Percentiles rank a stretch among this genome's conserved stretches.
Conservation (phyloP, 2,797 vertebrate species). For the Myotis pilosus region DNA sequence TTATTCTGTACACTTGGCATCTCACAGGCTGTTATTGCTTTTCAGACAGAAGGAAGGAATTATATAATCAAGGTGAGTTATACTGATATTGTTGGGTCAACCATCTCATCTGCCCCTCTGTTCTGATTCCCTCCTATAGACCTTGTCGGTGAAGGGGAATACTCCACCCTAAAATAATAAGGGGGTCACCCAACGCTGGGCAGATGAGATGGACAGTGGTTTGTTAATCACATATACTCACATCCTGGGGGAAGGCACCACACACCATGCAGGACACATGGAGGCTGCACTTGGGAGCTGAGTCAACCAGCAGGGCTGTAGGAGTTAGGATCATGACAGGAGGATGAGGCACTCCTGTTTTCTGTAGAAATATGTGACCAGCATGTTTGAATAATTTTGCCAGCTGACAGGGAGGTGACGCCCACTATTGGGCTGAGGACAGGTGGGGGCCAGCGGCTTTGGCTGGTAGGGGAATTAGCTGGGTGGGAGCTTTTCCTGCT, state of each 20-base stretch:
- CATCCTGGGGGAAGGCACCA: background rate
- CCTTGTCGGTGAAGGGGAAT: background rate
- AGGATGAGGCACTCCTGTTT: background rate
- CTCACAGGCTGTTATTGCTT: background rate
- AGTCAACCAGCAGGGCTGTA: background rate
- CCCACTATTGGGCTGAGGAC: background rate
- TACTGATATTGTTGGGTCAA: background rate
- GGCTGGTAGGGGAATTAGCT: background rate
- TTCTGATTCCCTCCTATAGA: background rate
- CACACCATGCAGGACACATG: rapidly evolving
- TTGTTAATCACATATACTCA: background rate
- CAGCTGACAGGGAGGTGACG: background rate
- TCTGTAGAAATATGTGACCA: background rate
- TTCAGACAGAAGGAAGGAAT: background rate
- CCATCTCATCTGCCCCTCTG: background rate
- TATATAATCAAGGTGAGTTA: slow-evolving; percentile 1
- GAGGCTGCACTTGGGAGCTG: background rate
- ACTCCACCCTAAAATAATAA: background rate
- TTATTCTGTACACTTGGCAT: background rate
- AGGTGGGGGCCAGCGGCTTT: background rate
- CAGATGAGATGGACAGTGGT: background rate
- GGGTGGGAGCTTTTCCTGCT: background rate
- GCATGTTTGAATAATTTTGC: background rate
- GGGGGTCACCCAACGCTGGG: no score
- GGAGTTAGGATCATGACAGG: background rate